These are phyloP conservation scores for Brenthis hecate DNA, from an alignment of 2,888 invertebrate species.

Conservation along the genomic window DNA sequence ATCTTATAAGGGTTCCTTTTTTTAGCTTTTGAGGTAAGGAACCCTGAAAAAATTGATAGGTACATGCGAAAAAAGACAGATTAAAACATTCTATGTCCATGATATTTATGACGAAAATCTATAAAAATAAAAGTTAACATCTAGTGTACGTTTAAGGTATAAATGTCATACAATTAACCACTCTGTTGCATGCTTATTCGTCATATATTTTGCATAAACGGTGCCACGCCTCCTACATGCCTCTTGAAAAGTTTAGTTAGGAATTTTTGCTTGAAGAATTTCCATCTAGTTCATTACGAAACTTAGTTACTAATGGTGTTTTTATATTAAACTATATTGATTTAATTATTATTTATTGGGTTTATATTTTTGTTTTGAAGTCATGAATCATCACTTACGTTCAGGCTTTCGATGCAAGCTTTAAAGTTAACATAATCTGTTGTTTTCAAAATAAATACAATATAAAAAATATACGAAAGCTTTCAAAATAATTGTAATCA, in stretches of 20 bases:
- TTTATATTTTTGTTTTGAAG: too few species aligned
- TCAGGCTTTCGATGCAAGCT: too few species aligned
- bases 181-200: constrained; percentile 30
- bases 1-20: too few species aligned
- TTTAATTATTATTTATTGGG: too few species aligned
- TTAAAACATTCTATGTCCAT: too few species aligned
- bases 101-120: background rate
- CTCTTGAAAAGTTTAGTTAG: constrained; percentile 47
- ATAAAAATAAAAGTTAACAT: constrained; percentile 12
- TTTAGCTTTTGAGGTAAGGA: too few species aligned
- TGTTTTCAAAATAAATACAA: too few species aligned
- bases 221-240: constrained; percentile 64
- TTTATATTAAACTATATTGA: too few species aligned
- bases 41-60: too few species aligned
- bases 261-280: constrained; percentile 9
- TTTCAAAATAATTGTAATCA: constrained; percentile 14
- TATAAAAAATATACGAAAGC: background rate
- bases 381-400: too few species aligned
- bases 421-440: too few species aligned
- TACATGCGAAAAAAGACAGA: too few species aligned
- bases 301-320: background rate
- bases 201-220: constrained; percentile 60
- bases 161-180: constrained; percentile 30
- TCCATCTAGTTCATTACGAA: background rate
- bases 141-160: constrained; percentile 26